Conservation (phyloP, 2,797 vertebrate genomes). For the Melanotaenia boesemani region DNA sequence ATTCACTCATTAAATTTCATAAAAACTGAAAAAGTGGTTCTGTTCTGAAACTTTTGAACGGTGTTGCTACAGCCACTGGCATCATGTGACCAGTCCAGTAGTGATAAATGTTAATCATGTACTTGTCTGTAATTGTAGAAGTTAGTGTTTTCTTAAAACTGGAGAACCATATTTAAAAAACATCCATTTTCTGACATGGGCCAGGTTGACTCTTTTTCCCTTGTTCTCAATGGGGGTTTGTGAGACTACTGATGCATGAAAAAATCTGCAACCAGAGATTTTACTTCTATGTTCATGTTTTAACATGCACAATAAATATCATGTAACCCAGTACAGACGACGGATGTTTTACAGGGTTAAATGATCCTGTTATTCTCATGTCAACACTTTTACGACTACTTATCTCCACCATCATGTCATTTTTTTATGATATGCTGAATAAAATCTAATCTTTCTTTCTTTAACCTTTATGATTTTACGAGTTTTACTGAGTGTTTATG, state of each 20-base stretch:
- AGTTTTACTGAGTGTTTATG: conserved; percentile 48
- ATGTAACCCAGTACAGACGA: background rate
- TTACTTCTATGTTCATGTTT: background rate
- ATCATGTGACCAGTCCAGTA: background rate
- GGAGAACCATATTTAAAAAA: background rate
- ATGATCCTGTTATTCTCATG: background rate
- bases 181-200: background rate
- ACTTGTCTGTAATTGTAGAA: conserved; percentile 1
- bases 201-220: no score
- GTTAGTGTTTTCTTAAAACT: background rate
- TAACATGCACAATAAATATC: background rate
- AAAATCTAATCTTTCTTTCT: conserved; percentile 5
- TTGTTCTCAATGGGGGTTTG: background rate
- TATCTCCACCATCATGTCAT: conserved; percentile 8
- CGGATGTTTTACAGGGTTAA: background rate
- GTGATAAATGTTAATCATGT: background rate
- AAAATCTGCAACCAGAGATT: background rate
- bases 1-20: no score
- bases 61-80: background rate
- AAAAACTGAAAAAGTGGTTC: no score
- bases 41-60: background rate
- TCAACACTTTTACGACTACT: conserved; percentile 46
- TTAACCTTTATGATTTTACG: conserved; percentile 59
- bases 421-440: conserved; percentile 25
- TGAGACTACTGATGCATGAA: background rate